Evolutionary conservation across 2,113 vertebrate species (phyloP).

Genomic region (Empidonax alnorum): DNA sequence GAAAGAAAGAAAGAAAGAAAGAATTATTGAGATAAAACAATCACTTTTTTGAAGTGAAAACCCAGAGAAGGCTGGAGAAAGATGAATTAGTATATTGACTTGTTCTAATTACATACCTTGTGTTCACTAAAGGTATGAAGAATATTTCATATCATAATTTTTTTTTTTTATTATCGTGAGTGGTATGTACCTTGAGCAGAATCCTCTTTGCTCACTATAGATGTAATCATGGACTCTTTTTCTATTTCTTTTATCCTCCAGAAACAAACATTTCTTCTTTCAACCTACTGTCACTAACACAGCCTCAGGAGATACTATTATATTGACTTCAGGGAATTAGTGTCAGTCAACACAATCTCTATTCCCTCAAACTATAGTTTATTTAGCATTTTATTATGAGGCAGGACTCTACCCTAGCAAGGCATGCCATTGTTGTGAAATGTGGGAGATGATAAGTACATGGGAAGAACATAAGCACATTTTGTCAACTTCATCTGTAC

Average conservation of each 20-base stretch:
- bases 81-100: not conserved
- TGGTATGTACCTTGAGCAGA: not conserved
- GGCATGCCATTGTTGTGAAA: not conserved
- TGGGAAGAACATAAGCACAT: not conserved
- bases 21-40: not conserved
- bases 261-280: slow-evolving; percentile 40
- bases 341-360: slow-evolving; percentile 14
- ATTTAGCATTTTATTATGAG: slow-evolving; percentile 31
- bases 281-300: not conserved
- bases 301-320: slow-evolving; percentile 11
- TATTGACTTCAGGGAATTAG: not conserved
- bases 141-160: not conserved
- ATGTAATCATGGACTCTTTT: not conserved
- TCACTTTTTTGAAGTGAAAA: not conserved
- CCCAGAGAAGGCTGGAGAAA: not conserved
- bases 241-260: not conserved
- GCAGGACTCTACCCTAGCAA: not conserved
- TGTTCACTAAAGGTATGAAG: not conserved
- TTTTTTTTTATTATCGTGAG: not conserved
- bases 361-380: slow-evolving; percentile 13
- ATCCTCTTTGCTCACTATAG: not conserved
- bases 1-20: fast-evolving
- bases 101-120: not conserved
- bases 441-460: not conserved
- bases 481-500: not conserved